Evolutionary conservation across 1,140 invertebrate genomes (phyloP), one percentile per base, ranked within the genome.

Genomic region (Drosophila funebris): DNA sequence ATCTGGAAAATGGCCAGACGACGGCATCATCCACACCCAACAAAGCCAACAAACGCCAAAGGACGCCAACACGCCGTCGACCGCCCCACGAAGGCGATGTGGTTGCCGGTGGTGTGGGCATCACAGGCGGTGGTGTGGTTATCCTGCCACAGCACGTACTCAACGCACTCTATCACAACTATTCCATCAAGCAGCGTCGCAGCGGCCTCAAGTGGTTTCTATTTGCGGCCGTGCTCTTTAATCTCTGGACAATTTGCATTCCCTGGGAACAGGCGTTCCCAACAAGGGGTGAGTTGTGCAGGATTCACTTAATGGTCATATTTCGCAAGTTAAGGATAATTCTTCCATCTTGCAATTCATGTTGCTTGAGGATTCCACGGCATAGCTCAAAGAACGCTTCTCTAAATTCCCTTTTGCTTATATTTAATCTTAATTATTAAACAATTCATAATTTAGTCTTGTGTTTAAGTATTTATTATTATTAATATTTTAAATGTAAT

Each of bases 151-250:
- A 95, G 69, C 80, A 92, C 14, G 93, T 94, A 36, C 93, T 96
- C 44, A 96, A 97, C 88, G 93, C 94, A 76, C 93, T 97, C 0
- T 97, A 97, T 90, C 94, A 94, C 67, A 94, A 94, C 36, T 97
- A 96, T 85, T 95, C 95, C 39, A 92, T 95, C 41, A 94, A 95
- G 67, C 96, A 96, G 85, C 94, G 95, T 62, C 94, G 96, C 48
- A 93, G 94, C 24, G 96, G 95, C n/a, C 92, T 97, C n/a, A 94
- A 95, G 73, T 95, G 95, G 76, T 95, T 96, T 88, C 92, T 97
- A 0, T 90, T 94, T 9, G 94, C 95, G 29, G 94, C 95, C 18
- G 92, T 96, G 13, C 85, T 96, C 11, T 95, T 96, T 76, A 95
- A 96, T 72, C 83, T 93, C 3, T 96, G 95, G 91, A 94, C 93